Evolutionary conservation across 2,888 invertebrate genomes (phyloP).

Genomic region (Archips crataeganus): DNA sequence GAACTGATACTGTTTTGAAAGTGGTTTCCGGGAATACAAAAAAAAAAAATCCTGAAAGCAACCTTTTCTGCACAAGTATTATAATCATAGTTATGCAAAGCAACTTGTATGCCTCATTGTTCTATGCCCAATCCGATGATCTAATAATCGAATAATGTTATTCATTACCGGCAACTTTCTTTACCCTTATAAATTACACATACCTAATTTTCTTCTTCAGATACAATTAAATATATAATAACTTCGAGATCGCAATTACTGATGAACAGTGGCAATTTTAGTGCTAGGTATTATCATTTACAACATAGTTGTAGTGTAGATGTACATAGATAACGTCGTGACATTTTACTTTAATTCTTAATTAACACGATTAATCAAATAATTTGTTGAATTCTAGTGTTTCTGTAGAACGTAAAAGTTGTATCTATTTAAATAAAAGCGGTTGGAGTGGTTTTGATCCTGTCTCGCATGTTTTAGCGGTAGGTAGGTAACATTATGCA

Average conservation of each 20-base stretch:
- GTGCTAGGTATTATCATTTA: neutral
- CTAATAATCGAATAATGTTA: too few species aligned
- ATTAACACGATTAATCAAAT: neutral
- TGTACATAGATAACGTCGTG: conserved; percentile 1
- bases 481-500: conserved; percentile 13
- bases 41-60: too few species aligned
- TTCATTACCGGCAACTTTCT: too few species aligned
- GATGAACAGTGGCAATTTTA: too few species aligned
- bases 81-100: too few species aligned
- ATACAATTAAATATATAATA: neutral
- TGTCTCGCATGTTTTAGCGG: conserved; percentile 4
- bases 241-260: neutral
- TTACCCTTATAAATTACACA: too few species aligned
- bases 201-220: too few species aligned
- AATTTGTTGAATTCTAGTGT: neutral
- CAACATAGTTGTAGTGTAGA: neutral
- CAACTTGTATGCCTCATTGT: too few species aligned
- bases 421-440: neutral
- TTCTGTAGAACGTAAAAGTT: conserved; percentile 17
- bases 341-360: neutral
- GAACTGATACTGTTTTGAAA: too few species aligned
- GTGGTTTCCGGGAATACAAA: too few species aligned
- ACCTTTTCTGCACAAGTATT: too few species aligned
- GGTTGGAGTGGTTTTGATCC: conserved; percentile 12
- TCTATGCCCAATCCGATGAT: too few species aligned